These are phyloP conservation scores for Anagrus nilaparvatae DNA, from an alignment of 1,140 invertebrate genomes.

Conservation along the genomic window DNA sequence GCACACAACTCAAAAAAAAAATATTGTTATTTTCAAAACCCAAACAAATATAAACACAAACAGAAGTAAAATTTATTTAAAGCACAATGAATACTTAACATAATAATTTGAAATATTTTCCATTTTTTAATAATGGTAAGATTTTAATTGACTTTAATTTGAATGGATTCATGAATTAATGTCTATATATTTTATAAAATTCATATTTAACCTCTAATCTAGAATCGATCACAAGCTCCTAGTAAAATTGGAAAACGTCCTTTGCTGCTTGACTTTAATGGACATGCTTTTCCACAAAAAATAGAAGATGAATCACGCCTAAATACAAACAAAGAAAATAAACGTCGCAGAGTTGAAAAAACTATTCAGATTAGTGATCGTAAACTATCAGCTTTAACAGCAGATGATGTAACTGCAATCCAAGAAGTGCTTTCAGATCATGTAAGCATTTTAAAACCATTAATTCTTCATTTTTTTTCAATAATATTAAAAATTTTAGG, in stretches of 20 bases:
- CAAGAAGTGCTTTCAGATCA: conserved; percentile 37
- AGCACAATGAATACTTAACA: too few species aligned
- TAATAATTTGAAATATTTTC: too few species aligned
- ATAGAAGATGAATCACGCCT: background rate
- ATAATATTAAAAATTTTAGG: conserved; percentile 44
- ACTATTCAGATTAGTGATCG: conserved; percentile 26
- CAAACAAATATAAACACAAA: too few species aligned
- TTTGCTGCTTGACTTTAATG: conserved; percentile 29
- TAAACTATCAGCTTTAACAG: conserved; percentile 29
- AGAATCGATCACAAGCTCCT: conserved; percentile 45
- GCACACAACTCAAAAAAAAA: too few species aligned
- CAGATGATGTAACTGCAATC: conserved; percentile 26
- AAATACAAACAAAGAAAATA: conserved; percentile 24
- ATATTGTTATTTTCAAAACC: too few species aligned
- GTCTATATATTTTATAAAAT: background rate
- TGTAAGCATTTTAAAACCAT: conserved; percentile 25
- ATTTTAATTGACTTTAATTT: background rate
- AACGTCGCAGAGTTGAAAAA: conserved; percentile 23
- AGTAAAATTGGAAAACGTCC: conserved; percentile 46
- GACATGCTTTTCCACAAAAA: conserved; percentile 14
- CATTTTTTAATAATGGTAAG: too few species aligned
- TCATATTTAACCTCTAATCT: conserved; percentile 4
- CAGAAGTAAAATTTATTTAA: too few species aligned
- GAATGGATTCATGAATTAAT: background rate
- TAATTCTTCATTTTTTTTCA: conserved; percentile 11